phyloP scores from a whole-genome alignment of 2,888 invertebrate species.

The Hecatera dysodea region DNA sequence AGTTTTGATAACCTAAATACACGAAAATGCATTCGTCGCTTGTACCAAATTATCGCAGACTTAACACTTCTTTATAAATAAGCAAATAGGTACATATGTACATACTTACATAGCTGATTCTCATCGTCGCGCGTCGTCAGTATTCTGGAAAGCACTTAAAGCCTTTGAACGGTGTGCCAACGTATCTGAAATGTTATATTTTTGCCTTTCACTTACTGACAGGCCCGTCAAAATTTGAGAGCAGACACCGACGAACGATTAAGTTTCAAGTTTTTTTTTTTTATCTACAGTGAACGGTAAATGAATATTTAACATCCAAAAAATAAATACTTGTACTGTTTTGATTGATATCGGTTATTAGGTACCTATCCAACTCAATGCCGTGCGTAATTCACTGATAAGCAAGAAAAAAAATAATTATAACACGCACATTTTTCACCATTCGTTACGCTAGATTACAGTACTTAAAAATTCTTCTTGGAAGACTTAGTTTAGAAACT shows the following conservation, averaged over 20 bases:
- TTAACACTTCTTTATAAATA: neutral
- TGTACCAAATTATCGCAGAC: slow-evolving; percentile 25
- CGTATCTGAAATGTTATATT: slow-evolving; percentile 46
- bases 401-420: slow-evolving; percentile 47
- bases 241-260: slow-evolving; percentile 20
- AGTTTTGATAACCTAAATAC: slow-evolving; percentile 54
- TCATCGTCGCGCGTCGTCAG: slow-evolving; percentile 2
- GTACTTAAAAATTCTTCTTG: slow-evolving; percentile 1
- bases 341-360: slow-evolving; percentile 30
- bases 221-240: slow-evolving; percentile 54
- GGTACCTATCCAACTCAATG: slow-evolving; percentile 37
- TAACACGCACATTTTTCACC: slow-evolving; percentile 45
- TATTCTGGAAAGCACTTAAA: slow-evolving; percentile 30
- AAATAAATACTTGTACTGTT: slow-evolving; percentile 5
- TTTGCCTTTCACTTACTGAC: slow-evolving; percentile 55
- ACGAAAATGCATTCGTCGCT: slow-evolving; percentile 39
- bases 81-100: neutral
- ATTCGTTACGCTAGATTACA: slow-evolving; percentile 36
- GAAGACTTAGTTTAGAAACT: slow-evolving; percentile 18
- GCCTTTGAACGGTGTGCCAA: slow-evolving; percentile 31
- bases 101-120: slow-evolving; percentile 16
- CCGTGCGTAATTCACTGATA: slow-evolving; percentile 55
- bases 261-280: slow-evolving; percentile 47
- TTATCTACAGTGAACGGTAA: slow-evolving; percentile 29
- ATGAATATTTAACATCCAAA: slow-evolving; percentile 25